phyloP scores from a whole-genome alignment of 2,797 vertebrate species.

The Clarias fuscus region DNA sequence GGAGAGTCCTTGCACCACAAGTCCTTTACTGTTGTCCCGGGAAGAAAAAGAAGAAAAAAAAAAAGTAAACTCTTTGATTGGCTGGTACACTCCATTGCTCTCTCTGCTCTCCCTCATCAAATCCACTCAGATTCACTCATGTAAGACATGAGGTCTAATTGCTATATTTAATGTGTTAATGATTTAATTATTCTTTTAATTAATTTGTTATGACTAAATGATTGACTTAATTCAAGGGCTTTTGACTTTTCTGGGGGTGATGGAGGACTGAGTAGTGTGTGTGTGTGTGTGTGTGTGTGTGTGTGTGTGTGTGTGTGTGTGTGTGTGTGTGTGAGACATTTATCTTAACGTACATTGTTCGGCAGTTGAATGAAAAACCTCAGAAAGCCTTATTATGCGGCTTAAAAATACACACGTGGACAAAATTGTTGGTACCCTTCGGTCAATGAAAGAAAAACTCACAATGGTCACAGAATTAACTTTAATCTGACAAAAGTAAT shows the following conservation, averaged over 20 bases:
- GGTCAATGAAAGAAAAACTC: too few relatives aligned
- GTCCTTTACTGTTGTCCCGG: slow-evolving; percentile 21
- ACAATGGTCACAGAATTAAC: too few relatives aligned
- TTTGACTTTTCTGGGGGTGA: slow-evolving; percentile 68
- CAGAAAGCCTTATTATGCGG: background rate
- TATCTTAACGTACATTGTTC: slow-evolving; percentile 1
- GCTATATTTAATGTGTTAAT: slow-evolving; percentile 80
- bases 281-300: slow-evolving; percentile 3
- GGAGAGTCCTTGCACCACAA: slow-evolving; percentile 11
- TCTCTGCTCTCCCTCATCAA: slow-evolving; percentile 73
- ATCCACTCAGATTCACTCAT: slow-evolving; percentile 77
- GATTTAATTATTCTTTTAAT: slow-evolving; percentile 85
- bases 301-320: background rate
- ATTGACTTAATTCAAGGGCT: slow-evolving; percentile 78
- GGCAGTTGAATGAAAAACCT: background rate
- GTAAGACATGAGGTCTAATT: slow-evolving; percentile 81
- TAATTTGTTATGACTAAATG: slow-evolving; percentile 83
- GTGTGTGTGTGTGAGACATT: background rate
- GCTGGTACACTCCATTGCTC: slow-evolving; percentile 70
- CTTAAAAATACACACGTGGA: slow-evolving; percentile 18
- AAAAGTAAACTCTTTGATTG: slow-evolving; percentile 52
- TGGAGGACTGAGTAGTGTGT: slow-evolving; percentile 46
- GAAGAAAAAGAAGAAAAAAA: slow-evolving; percentile 1
- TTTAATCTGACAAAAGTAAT: too few relatives aligned
- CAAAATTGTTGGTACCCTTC: too few relatives aligned